phyloP scores from a whole-genome alignment of 2,113 vertebrate genomes.

The Psammodynastes pulverulentus region DNA sequence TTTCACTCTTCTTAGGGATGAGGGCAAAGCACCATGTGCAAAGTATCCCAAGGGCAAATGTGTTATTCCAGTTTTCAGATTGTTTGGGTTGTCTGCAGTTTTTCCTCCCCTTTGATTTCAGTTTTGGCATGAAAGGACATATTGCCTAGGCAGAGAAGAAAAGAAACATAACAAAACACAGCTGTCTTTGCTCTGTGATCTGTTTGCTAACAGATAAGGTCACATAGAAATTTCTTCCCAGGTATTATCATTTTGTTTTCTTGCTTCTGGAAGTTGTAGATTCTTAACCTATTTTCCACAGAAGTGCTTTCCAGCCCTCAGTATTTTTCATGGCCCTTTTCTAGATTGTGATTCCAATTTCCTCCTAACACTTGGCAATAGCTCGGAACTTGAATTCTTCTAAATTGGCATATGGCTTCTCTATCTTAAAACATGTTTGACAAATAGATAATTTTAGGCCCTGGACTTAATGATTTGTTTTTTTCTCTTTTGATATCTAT shows the following conservation, averaged over 20 bases:
- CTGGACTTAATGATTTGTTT: neutral
- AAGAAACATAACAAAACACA: slow-evolving; percentile 1
- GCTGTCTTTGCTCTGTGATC: neutral
- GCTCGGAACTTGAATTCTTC: neutral
- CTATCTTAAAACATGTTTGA: neutral
- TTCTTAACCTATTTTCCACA: neutral
- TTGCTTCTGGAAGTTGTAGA: neutral
- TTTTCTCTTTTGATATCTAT: neutral
- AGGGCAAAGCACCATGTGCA: neutral
- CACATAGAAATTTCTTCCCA: neutral
- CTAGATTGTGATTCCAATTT: neutral
- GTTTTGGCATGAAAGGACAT: slow-evolving; percentile 9
- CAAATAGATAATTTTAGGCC: neutral
- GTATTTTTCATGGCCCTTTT: slow-evolving; percentile 6
- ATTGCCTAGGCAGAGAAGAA: neutral
- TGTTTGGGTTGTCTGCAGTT: neutral
- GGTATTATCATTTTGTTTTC: neutral
- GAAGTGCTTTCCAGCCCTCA: neutral
- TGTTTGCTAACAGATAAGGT: neutral
- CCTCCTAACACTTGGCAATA: neutral
- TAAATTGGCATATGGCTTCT: neutral
- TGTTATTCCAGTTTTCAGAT: neutral
- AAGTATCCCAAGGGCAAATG: neutral
- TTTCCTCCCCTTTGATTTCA: neutral
- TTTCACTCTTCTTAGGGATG: neutral